These are phyloP conservation scores for Columbina picui DNA, from an alignment of 2,113 vertebrate genomes.

Conservation along the genomic window DNA sequence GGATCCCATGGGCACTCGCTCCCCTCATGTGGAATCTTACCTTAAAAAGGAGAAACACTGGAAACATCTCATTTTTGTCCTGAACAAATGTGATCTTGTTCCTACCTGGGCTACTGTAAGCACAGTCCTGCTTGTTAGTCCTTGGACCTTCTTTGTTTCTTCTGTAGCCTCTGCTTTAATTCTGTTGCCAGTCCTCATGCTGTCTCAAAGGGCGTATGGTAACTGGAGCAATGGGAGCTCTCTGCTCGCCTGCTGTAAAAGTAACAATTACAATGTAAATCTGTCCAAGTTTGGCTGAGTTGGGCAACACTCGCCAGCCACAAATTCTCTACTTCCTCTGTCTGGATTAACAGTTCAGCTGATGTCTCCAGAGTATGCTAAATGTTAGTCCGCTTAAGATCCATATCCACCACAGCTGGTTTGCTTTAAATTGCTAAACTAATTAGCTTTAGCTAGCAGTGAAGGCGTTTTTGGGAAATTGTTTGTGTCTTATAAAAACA, in stretches of 20 bases:
- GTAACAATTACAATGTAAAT: slow-evolving; percentile 1
- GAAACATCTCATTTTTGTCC: slow-evolving; percentile 97
- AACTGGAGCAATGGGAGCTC: not conserved
- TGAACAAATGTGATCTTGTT: slow-evolving; percentile 98
- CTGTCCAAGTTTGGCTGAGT: not conserved
- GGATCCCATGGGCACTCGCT: slow-evolving; percentile 95
- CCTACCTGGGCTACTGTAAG: slow-evolving; percentile 97
- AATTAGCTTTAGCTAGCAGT: slow-evolving; percentile 48
- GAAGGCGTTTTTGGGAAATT: slow-evolving; percentile 51
- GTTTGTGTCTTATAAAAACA: slow-evolving; percentile 54
- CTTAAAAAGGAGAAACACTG: slow-evolving; percentile 95
- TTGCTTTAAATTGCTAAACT: slow-evolving; percentile 46
- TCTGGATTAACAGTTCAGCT: slow-evolving; percentile 1
- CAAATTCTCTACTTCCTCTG: slow-evolving; percentile 33
- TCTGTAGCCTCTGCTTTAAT: not conserved
- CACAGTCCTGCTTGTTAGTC: not conserved
- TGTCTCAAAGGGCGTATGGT: not conserved
- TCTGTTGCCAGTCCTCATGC: not conserved
- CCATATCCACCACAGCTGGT: slow-evolving; percentile 21
- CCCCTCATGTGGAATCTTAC: slow-evolving; percentile 91
- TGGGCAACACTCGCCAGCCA: not conserved
- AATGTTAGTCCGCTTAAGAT: not conserved
- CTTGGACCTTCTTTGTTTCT: not conserved
- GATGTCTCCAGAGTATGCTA: not conserved
- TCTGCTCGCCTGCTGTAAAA: slow-evolving; percentile 21